Percentiles rank a stretch among this genome's conserved stretches.
These are phyloP conservation scores for Irena cyanogastra DNA, from an alignment of 2,113 vertebrate genomes.

Conservation along the genomic window DNA sequence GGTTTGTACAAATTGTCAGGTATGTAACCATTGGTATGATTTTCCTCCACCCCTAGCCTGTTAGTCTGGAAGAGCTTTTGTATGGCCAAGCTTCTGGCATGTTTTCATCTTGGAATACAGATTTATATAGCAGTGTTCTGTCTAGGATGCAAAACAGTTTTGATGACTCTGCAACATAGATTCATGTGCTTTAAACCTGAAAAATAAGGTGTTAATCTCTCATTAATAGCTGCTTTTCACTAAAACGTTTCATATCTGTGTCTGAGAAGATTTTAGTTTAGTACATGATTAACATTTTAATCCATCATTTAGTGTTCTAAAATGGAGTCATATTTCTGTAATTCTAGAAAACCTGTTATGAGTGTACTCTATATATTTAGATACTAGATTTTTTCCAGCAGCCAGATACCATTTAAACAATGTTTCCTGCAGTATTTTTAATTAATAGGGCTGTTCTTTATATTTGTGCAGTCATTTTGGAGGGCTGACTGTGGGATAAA, in stretches of 20 bases:
- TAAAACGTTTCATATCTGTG: background rate
- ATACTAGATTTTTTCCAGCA: background rate
- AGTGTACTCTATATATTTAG: background rate
- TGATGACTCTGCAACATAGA: conserved; percentile 1
- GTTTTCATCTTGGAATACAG: background rate
- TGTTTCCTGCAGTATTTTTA: background rate
- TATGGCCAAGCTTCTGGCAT: background rate
- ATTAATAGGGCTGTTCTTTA: background rate
- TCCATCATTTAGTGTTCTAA: background rate
- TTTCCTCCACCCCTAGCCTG: background rate
- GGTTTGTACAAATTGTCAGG: background rate
- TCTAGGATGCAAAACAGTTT: background rate
- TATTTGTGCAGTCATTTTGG: background rate
- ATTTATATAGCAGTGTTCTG: background rate
- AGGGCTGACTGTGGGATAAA: background rate
- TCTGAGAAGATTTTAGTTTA: background rate
- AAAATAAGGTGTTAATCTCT: conserved; percentile 18
- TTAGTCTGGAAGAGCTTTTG: background rate
- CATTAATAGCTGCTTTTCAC: background rate
- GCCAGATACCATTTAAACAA: background rate
- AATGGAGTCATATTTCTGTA: background rate
- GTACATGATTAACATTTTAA: background rate
- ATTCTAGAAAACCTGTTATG: background rate
- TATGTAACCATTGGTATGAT: background rate
- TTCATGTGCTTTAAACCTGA: background rate